Conservation (phyloP, 2,888 invertebrate genomes). For the Timema podura region DNA sequence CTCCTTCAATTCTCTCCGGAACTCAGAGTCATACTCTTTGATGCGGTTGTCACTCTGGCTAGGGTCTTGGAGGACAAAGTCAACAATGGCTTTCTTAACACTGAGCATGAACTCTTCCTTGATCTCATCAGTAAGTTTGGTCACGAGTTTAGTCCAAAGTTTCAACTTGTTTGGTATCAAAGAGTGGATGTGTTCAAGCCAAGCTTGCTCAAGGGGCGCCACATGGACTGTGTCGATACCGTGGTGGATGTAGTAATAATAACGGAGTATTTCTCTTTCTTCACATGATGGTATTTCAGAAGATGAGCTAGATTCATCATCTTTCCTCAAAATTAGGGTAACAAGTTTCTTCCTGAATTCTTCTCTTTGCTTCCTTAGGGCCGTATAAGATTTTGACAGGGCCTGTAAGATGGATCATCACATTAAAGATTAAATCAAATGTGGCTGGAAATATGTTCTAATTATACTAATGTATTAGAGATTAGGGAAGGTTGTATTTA, state of each 20-base stretch:
- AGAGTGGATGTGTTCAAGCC: conserved; percentile 53
- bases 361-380: conserved; percentile 69
- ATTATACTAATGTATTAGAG: no score
- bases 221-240: conserved; percentile 89
- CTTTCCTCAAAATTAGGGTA: conserved; percentile 60
- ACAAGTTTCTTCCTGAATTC: conserved; percentile 77
- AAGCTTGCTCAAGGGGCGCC: conserved; percentile 71
- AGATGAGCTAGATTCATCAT: conserved; percentile 43
- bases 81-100: conserved; percentile 87
- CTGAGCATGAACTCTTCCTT: conserved; percentile 79
- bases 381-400: conserved; percentile 65
- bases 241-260: conserved; percentile 86
- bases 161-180: conserved; percentile 45
- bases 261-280: conserved; percentile 69
- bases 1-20: conserved; percentile 55
- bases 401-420: no score
- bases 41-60: conserved; percentile 24
- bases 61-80: conserved; percentile 83
- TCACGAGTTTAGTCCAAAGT: conserved; percentile 25
- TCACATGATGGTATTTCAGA: conserved; percentile 55
- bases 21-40: conserved; percentile 48
- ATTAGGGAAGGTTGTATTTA: no score
- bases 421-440: no score
- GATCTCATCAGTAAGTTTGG: conserved; percentile 6
- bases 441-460: no score